Evolutionary conservation across 2,888 invertebrate genomes (phyloP).

Genomic region (Synergus laeviventris): DNA sequence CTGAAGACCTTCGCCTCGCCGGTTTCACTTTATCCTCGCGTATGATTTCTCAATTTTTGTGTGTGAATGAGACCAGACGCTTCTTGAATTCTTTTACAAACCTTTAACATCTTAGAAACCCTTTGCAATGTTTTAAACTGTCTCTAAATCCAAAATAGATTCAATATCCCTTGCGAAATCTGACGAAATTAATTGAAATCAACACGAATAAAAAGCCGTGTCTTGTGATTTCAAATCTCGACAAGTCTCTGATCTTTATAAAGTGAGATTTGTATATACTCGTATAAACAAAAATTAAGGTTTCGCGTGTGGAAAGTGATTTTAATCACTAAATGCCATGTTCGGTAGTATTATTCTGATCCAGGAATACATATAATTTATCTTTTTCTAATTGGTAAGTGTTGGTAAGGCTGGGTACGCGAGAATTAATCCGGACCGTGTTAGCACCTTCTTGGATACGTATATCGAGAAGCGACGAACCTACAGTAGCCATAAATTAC

Average conservation of each 20-base stretch:
- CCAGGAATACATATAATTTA: conserved; percentile 29
- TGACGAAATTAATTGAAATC: background rate
- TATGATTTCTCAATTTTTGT: conserved; percentile 27
- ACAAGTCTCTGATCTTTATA: background rate
- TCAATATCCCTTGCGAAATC: no score
- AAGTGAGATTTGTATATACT: background rate
- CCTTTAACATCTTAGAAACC: background rate
- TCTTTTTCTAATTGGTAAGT: conserved; percentile 29
- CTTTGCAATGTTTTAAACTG: no score
- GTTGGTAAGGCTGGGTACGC: background rate
- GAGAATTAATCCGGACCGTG: conserved; percentile 38
- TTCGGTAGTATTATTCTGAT: conserved; percentile 20
- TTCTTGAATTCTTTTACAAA: background rate
- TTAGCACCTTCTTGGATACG: conserved; percentile 35
- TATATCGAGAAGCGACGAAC: conserved; percentile 36
- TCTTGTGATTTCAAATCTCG: background rate
- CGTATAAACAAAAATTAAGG: conserved; percentile 12
- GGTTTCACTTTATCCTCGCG: conserved; percentile 16
- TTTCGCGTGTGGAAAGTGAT: conserved; percentile 15
- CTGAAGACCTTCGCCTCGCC: background rate
- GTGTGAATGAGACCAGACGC: conserved; percentile 14
- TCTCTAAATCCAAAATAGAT: no score
- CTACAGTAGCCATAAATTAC: conserved; percentile 36
- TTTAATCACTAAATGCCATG: conserved; percentile 32
- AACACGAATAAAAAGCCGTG: background rate